Conservation (phyloP, 1,140 invertebrate genomes). For the Pseudomyrmex cubaensis region DNA sequence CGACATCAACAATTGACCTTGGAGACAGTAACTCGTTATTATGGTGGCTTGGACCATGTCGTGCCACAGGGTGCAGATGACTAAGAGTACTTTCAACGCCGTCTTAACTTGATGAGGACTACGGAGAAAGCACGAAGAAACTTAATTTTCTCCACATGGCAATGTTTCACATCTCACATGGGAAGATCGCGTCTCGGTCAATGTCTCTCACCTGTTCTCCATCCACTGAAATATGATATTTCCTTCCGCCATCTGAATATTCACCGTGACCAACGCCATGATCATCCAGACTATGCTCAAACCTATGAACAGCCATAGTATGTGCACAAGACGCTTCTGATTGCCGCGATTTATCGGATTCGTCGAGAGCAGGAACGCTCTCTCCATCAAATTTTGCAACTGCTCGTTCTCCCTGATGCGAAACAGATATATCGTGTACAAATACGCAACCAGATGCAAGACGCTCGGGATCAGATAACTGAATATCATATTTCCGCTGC, state of each 20-base stretch:
- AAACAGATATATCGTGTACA: constrained; percentile 92
- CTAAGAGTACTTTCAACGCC: constrained; percentile 87
- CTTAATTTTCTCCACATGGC: neutral
- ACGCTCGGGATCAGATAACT: constrained; percentile 92
- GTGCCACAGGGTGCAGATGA: constrained; percentile 90
- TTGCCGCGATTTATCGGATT: constrained; percentile 88
- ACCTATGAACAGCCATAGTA: constrained; percentile 90
- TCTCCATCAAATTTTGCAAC: constrained; percentile 95
- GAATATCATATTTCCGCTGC: constrained; percentile 89
- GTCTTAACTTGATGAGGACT: constrained; percentile 85
- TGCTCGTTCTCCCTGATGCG: constrained; percentile 94
- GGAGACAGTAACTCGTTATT: constrained; percentile 92
- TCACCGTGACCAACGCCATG: constrained; percentile 88
- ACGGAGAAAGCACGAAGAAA: constrained; percentile 56
- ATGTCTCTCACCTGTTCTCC: constrained; percentile 79
- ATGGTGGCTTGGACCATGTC: constrained; percentile 92
- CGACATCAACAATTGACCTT: constrained; percentile 90
- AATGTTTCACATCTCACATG: neutral
- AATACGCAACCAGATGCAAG: constrained; percentile 91
- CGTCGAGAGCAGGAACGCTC: constrained; percentile 90
- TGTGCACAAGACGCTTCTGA: constrained; percentile 88
- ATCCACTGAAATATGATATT: constrained; percentile 88
- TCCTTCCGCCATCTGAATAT: constrained; percentile 88
- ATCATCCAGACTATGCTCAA: constrained; percentile 89
- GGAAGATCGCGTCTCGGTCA: too few species aligned